Conservation (phyloP, 2,113 vertebrate species). For the Tauraco erythrolophus region DNA sequence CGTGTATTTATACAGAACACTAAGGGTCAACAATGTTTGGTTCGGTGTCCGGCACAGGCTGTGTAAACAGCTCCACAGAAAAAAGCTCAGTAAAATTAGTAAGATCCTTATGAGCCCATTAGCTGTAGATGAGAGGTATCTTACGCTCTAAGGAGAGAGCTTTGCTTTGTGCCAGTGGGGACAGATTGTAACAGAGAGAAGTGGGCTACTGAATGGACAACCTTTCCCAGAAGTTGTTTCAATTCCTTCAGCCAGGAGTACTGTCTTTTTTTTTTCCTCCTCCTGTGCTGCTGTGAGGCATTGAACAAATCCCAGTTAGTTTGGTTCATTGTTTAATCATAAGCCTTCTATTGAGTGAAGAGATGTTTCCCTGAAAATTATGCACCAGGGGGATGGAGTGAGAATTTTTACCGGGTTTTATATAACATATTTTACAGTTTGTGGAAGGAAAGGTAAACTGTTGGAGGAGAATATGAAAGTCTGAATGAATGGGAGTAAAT, state of each 20-base stretch:
- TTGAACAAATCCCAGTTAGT: background rate
- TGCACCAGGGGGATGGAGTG: rapidly evolving
- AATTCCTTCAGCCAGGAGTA: background rate
- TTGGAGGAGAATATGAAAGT: background rate
- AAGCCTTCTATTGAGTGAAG: background rate
- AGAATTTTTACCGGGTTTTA: background rate
- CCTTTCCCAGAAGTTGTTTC: background rate
- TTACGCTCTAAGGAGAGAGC: rapidly evolving
- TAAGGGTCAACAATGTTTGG: background rate
- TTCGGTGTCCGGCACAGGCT: background rate
- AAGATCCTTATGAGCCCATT: background rate
- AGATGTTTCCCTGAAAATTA: background rate
- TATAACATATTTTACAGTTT: background rate
- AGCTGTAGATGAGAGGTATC: background rate
- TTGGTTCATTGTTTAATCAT: background rate
- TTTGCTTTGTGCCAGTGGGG: background rate
- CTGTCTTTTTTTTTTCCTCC: background rate
- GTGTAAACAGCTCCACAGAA: background rate
- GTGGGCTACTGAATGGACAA: background rate
- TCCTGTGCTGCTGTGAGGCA: background rate
- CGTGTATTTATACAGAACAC: background rate
- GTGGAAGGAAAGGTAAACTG: background rate
- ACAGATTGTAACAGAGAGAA: background rate
- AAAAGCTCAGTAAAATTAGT: background rate
- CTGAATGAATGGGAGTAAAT: background rate